Conservation (phyloP, 2,113 vertebrate genomes). For the Odocoileus virginianus region DNA sequence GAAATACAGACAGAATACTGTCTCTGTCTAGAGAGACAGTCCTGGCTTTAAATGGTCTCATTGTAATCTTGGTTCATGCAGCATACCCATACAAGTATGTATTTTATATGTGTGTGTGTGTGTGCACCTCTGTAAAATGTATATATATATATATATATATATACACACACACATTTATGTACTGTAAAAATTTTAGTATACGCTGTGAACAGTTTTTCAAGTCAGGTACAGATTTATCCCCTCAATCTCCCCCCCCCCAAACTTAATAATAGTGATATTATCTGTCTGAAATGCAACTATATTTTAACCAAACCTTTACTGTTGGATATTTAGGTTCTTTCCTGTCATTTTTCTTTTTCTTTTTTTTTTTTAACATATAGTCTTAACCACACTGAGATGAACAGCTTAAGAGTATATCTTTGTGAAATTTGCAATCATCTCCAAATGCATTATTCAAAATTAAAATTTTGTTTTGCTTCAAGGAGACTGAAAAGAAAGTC, state of each 20-base stretch:
- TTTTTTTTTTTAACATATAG: background rate
- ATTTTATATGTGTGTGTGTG: background rate
- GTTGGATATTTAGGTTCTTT: background rate
- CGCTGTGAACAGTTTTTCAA: background rate
- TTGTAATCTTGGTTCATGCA: background rate
- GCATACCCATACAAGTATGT: background rate
- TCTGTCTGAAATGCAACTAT: background rate
- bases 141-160: background rate
- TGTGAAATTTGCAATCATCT: background rate
- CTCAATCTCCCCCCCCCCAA: background rate
- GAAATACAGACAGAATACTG: background rate
- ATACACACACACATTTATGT: background rate
- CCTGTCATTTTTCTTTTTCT: background rate
- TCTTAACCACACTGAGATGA: background rate
- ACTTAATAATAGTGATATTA: background rate
- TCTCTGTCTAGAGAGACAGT: background rate
- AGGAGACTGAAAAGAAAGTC: background rate
- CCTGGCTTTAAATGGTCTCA: background rate
- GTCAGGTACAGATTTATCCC: background rate
- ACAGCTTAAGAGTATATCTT: background rate
- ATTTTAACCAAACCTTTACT: background rate
- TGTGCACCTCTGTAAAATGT: background rate
- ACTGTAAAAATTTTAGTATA: background rate
- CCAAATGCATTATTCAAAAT: background rate
- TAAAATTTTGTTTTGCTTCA: background rate